Conservation (phyloP, 1,140 invertebrate genomes). For the Wiebesia pumilae region DNA sequence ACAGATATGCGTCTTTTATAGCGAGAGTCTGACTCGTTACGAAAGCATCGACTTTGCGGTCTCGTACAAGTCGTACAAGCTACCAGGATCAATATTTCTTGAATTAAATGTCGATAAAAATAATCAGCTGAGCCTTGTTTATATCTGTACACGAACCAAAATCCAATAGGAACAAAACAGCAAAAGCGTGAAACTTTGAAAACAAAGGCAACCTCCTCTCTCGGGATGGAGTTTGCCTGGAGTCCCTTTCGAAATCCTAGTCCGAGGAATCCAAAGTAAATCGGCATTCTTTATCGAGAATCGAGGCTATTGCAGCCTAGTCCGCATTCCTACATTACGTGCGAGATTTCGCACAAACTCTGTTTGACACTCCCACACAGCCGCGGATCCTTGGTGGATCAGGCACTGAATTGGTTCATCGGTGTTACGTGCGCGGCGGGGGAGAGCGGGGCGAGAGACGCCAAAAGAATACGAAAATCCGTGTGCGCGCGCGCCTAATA, state of each 20-base stretch:
- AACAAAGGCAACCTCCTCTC: not conserved
- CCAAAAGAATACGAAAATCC: slow-evolving; percentile 72
- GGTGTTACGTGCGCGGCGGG: not conserved
- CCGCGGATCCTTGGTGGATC: not conserved
- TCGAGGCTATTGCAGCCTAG: not conserved
- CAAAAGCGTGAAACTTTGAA: not conserved
- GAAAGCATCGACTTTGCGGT: too few relatives aligned
- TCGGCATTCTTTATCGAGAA: not conserved
- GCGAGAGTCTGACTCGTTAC: too few relatives aligned
- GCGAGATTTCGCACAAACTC: not conserved
- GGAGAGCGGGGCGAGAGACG: slow-evolving; percentile 54
- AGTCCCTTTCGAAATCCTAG: not conserved
- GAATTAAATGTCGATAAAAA: too few relatives aligned
- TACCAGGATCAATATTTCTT: too few relatives aligned
- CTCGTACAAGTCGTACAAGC: too few relatives aligned
- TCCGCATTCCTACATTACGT: not conserved
- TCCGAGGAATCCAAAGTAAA: not conserved
- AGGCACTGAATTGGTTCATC: not conserved
- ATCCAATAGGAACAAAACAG: not conserved
- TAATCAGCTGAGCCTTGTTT: not conserved
- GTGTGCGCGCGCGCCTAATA: slow-evolving; percentile 69
- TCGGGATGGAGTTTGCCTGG: not conserved
- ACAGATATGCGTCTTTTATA: too few relatives aligned
- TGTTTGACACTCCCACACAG: too few relatives aligned
- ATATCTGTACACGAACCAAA: not conserved